These are phyloP conservation scores for Spodoptera exigua DNA, from an alignment of 2,888 invertebrate species.

Conservation along the genomic window DNA sequence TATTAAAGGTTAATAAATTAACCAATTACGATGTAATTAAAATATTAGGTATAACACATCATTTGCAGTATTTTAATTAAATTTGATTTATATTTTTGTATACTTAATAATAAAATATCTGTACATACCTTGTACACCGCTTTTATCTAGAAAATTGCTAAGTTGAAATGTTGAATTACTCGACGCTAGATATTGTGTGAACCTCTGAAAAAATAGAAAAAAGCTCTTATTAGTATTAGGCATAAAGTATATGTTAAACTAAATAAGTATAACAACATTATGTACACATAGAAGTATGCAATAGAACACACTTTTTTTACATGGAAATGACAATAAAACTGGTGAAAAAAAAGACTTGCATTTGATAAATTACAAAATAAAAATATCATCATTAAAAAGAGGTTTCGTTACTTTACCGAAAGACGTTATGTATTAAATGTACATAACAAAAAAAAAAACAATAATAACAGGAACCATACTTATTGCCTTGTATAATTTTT, in stretches of 20 bases:
- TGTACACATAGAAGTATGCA: no score
- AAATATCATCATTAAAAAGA: no score
- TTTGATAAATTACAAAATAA: no score
- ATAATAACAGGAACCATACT: no score
- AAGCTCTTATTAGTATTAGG: conserved; percentile 29
- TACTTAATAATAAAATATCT: conserved; percentile 14
- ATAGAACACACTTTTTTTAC: no score
- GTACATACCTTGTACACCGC: conserved; percentile 97
- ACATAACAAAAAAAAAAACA: no score
- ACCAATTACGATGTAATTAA: not conserved
- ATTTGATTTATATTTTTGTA: conserved; percentile 8
- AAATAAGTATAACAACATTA: no score
- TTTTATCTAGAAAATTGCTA: conserved; percentile 99
- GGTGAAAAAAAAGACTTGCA: no score
- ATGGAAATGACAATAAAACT: no score
- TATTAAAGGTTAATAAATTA: not conserved
- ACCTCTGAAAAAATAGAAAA: conserved; percentile 94
- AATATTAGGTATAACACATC: conserved; percentile 31
- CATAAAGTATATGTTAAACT: not conserved
- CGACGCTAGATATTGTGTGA: conserved; percentile 99
- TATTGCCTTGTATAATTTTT: no score
- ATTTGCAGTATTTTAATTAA: conserved; percentile 54
- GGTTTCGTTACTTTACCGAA: no score
- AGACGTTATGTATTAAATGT: no score
- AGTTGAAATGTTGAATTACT: conserved; percentile 99